Percentiles rank a stretch among this genome's conserved stretches.
Conservation (phyloP, 1,140 invertebrate genomes). For the Drosophila tropicalis region DNA sequence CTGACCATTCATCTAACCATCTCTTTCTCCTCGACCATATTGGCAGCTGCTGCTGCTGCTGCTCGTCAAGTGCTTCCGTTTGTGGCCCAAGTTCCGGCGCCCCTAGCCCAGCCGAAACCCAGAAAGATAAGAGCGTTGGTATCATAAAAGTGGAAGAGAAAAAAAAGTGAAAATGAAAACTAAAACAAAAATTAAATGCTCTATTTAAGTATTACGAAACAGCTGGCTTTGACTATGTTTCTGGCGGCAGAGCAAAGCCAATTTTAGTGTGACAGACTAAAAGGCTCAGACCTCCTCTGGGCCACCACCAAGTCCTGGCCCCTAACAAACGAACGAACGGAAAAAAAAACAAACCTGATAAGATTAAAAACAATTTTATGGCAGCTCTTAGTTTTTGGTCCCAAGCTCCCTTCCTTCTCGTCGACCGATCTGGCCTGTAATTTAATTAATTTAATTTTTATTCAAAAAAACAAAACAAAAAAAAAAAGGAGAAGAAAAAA, state of each 20-base stretch:
- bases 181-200: slow-evolving; percentile 58
- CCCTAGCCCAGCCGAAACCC: slow-evolving; percentile 50
- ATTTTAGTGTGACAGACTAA: slow-evolving; percentile 51
- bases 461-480: slow-evolving; percentile 55
- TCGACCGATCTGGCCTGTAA: slow-evolving; percentile 54
- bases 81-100: slow-evolving; percentile 70
- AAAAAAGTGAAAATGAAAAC: slow-evolving; percentile 37
- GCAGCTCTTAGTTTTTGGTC: slow-evolving; percentile 76
- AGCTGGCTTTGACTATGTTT: slow-evolving; percentile 14
- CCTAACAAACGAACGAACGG: slow-evolving; percentile 12
- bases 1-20: slow-evolving; percentile 5
- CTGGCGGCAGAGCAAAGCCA: slow-evolving; percentile 64
- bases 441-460: slow-evolving; percentile 83
- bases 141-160: slow-evolving; percentile 1
- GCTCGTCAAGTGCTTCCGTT: slow-evolving; percentile 80
- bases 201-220: slow-evolving; percentile 56
- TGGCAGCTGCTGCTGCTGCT: slow-evolving; percentile 50
- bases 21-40: slow-evolving; percentile 62
- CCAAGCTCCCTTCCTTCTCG: slow-evolving; percentile 26
- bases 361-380: slow-evolving; percentile 82
- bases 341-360: slow-evolving; percentile 63
- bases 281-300: background rate
- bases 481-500: slow-evolving; percentile 27
- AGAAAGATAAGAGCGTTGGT: slow-evolving; percentile 29
- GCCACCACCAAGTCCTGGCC: background rate